Base-by-base conservation (phyloP, 2,888 invertebrate genomes). In the Perithous albicinctus region DNA sequence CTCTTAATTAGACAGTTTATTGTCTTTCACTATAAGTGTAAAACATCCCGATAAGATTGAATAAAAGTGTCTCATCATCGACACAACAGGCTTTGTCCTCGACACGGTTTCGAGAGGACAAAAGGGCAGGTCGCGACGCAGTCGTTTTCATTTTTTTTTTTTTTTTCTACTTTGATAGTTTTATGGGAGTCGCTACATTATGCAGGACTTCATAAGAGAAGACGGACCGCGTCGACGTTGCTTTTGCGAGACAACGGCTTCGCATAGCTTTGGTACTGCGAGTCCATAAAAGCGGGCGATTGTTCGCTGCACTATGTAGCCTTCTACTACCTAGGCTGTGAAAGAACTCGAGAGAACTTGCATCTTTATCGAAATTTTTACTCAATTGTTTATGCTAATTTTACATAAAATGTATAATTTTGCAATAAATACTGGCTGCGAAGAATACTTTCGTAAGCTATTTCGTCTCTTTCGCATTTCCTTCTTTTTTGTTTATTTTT, bases 121-220 rank as follows among this genome's bases (percentile, higher is more conserved):
- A 10, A 23, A 26, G 26, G 10, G 54, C 26, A 1, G 32, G 32
- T 32, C 26, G 7, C 0, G 20, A 8, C 48, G 10, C 7, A 3
- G 15, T 5, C 29, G 15, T 15, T 0, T n/a, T 59, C 18, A 32
- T 78, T 77, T 59, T 29, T 67, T 61, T 20, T 66, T 78, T 77
- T 59, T 29, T 67, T 61, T 20, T 66, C 64, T 80, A 80, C 82
- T 83, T 82, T 38, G 78, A 75, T 83, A 85, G 83, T 85, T 85
- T 80, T 85, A 76, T 76, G 73, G 80, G 72, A 69, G 56, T 67
- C 83, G 78, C 78, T 87, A 81, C 83, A 87, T 88, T 87, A 88
- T 86, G 78, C 85, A 84, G 80, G 64, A 80, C 78, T 84, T 80
- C 84, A 78, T 84, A 79, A 82, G 82, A 85, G 82, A 41, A 26